Percentiles rank a stretch among this genome's conserved stretches.
phyloP scores from a whole-genome alignment of 2,888 invertebrate genomes.

The Sminthurides aquaticus region DNA sequence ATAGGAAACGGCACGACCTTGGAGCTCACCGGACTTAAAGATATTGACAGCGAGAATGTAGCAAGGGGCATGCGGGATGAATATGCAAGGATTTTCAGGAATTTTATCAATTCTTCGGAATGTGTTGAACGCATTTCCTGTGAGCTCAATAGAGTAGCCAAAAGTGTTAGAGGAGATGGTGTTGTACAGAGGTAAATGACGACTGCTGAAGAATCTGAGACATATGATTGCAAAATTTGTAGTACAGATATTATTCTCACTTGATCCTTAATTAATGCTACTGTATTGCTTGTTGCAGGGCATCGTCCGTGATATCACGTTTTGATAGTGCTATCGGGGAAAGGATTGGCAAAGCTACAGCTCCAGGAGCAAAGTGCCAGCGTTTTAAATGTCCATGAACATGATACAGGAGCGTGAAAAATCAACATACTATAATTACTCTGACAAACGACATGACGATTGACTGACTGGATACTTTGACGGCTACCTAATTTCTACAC shows the following conservation, averaged over 20 bases:
- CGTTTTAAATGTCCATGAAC: conserved; percentile 11
- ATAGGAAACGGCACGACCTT: background rate
- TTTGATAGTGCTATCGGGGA: background rate
- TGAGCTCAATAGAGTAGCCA: conserved; percentile 20
- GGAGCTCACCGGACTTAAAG: background rate
- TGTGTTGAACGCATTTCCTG: conserved; percentile 28
- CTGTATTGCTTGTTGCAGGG: too few relatives aligned
- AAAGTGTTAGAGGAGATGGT: conserved; percentile 18
- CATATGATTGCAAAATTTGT: too few relatives aligned
- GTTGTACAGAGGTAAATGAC: conserved; percentile 18
- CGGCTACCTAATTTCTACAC: too few relatives aligned
- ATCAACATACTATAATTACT: too few relatives aligned
- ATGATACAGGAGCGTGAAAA: background rate
- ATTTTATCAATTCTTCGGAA: conserved; percentile 17
- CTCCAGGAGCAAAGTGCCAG: conserved; percentile 12
- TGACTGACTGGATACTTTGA: too few relatives aligned
- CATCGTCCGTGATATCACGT: too few relatives aligned
- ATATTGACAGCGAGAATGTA: conserved; percentile 3
- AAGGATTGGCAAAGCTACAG: conserved; percentile 13
- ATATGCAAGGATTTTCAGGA: conserved; percentile 6
- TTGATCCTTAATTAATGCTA: background rate
- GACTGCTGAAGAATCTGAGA: too few relatives aligned
- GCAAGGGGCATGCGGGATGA: conserved; percentile 9
- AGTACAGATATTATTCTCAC: too few relatives aligned
- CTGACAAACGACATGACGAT: too few relatives aligned